Evolutionary conservation across 2,888 invertebrate genomes (phyloP).

Genomic region (Lepidonotus clava): DNA sequence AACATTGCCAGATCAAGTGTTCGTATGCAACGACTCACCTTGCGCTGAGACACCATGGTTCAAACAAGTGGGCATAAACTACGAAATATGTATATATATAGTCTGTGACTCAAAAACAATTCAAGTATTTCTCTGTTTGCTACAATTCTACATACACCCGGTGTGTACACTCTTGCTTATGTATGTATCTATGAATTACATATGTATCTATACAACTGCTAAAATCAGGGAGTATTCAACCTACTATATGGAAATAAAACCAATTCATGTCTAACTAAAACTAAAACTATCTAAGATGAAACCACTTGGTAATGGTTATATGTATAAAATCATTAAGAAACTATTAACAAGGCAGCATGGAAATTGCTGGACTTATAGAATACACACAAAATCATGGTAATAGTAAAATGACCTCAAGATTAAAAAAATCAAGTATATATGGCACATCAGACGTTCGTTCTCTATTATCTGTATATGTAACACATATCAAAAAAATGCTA

Average conservation of each 20-base stretch:
- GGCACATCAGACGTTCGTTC: conserved; percentile 45
- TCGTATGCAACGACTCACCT: conserved; percentile 14
- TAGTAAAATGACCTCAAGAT: conserved; percentile 51
- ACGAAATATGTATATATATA: conserved; percentile 35
- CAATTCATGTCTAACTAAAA: conserved; percentile 54
- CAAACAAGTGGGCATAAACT: conserved; percentile 41
- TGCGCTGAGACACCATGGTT: conserved; percentile 26
- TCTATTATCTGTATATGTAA: conserved; percentile 36
- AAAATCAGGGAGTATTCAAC: conserved; percentile 49
- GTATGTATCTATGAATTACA: conserved; percentile 47
- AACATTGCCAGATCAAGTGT: conserved; percentile 36
- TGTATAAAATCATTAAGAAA: conserved; percentile 50
- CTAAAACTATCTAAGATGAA: conserved; percentile 51
- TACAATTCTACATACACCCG: conserved; percentile 41
- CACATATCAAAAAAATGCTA: conserved; percentile 48
- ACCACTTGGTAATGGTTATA: conserved; percentile 50
- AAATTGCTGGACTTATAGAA: conserved; percentile 48
- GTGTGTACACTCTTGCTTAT: conserved; percentile 13
- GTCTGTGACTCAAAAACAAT: conserved; percentile 54
- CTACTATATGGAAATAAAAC: conserved; percentile 54
- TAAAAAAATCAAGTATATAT: conserved; percentile 54
- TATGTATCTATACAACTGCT: conserved; percentile 53
- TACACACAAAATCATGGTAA: conserved; percentile 51
- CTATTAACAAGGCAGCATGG: conserved; percentile 54
- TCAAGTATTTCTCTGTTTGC: conserved; percentile 53